phyloP scores from a whole-genome alignment of 2,113 vertebrate genomes.

The Toxotes chatareus region DNA sequence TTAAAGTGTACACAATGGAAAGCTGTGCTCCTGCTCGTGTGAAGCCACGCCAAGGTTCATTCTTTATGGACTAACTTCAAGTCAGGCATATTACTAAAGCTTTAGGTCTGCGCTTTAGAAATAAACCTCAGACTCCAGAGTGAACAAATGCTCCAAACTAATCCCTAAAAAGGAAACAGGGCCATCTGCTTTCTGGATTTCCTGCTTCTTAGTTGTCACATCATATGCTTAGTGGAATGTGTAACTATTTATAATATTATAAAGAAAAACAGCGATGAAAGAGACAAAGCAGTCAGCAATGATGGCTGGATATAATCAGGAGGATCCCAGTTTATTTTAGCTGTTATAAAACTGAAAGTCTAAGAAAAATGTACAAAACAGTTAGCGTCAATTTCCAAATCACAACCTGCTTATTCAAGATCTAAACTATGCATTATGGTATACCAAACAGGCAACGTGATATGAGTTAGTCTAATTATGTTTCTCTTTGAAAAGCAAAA shows the following conservation, averaged over 20 bases:
- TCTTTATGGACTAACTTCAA: slow-evolving; percentile 9
- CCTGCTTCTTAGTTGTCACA: slow-evolving; percentile 50
- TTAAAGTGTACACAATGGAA: slow-evolving; percentile 36
- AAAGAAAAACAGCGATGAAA: background rate
- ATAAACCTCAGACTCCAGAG: background rate
- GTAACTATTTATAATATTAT: background rate
- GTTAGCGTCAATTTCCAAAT: background rate
- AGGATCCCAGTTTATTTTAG: background rate
- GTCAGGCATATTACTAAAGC: slow-evolving; percentile 1
- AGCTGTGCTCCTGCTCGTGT: slow-evolving; percentile 21
- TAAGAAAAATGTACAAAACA: background rate
- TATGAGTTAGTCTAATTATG: background rate
- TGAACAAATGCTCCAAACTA: slow-evolving; percentile 3
- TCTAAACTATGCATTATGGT: background rate
- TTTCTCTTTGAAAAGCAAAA: background rate
- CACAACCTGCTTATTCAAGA: background rate
- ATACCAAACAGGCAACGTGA: background rate
- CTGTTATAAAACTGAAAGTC: background rate
- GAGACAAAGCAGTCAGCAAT: background rate
- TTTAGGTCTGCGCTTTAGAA: slow-evolving; percentile 17
- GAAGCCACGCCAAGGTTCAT: slow-evolving; percentile 38
- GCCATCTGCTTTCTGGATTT: slow-evolving; percentile 51
- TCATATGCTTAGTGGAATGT: slow-evolving; percentile 5
- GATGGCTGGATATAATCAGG: background rate
- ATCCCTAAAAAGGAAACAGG: slow-evolving; percentile 26